Conservation (phyloP, 30 jellyfish, hydroid and myxozoan genomes). For the Euphysa ruthae region DNA sequence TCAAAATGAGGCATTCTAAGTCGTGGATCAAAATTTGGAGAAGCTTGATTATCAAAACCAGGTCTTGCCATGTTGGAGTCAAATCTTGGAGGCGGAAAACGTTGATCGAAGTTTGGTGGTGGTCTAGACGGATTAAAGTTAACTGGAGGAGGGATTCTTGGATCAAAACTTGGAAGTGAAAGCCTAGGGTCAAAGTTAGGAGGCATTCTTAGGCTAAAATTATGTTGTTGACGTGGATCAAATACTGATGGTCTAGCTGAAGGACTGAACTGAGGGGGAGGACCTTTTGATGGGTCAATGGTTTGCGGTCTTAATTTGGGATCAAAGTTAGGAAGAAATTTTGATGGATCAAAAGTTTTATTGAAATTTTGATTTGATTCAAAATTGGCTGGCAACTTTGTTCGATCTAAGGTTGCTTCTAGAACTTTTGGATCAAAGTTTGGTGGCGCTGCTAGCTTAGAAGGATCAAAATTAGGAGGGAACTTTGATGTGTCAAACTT, state of each 20-base stretch:
- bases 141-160: slow-evolving; percentile 6
- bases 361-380: too few species aligned
- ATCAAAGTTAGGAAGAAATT: background rate
- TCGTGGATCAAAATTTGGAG: slow-evolving; percentile 4
- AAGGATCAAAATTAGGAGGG: slow-evolving; percentile 7
- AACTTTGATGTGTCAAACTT: too few species aligned
- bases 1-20: background rate
- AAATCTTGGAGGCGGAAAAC: background rate
- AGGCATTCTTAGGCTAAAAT: slow-evolving; percentile 1
- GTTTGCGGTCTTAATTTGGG: background rate
- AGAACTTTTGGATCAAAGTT: background rate
- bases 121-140: background rate
- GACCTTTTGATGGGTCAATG: background rate
- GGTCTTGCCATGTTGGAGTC: background rate
- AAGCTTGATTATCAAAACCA: background rate
- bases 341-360: background rate
- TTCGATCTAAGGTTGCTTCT: background rate
- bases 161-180: background rate
- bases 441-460: background rate
- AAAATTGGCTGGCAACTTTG: background rate
- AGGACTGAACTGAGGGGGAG: too few species aligned
- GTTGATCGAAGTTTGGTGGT: background rate
- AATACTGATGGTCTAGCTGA: background rate
- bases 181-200: slow-evolving; percentile 5
- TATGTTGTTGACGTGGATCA: slow-evolving; percentile 14